phyloP scores from a whole-genome alignment of 2,888 invertebrate genomes.

The Hymenopus coronatus region DNA sequence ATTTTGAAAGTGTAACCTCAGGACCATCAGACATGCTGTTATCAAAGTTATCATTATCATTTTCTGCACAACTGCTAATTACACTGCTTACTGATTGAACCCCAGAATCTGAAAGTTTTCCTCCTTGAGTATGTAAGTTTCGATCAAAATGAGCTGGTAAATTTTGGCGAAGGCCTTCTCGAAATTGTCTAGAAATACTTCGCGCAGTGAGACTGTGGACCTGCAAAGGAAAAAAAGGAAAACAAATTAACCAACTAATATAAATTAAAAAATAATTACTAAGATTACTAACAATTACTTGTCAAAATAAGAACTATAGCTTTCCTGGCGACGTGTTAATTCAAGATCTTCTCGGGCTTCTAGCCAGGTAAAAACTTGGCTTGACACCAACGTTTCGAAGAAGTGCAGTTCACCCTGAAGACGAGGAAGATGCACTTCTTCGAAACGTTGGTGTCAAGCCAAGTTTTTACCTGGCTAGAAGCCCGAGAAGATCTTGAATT shows the following conservation, averaged over 20 bases:
- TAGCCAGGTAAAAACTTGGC: too few species aligned
- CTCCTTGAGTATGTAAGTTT: conserved; percentile 26
- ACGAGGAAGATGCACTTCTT: too few species aligned
- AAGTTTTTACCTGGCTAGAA: too few species aligned
- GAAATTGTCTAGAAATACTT: conserved; percentile 71
- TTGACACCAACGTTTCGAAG: too few species aligned
- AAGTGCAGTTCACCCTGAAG: too few species aligned
- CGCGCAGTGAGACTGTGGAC: conserved; percentile 77
- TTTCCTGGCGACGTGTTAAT: too few species aligned
- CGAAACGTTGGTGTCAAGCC: too few species aligned
- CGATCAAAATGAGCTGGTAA: conserved; percentile 36
- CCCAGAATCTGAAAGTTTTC: background rate
- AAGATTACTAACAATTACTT: too few species aligned
- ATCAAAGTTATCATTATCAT: background rate
- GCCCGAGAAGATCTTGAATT: too few species aligned
- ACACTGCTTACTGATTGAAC: background rate
- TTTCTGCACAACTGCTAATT: background rate
- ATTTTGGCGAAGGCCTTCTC: conserved; percentile 61
- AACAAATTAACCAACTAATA: background rate
- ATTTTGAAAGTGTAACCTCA: background rate
- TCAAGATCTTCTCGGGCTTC: too few species aligned
- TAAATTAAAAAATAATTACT: background rate
- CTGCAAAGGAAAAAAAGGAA: conserved; percentile 39
- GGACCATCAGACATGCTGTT: background rate
- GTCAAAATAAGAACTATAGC: too few species aligned